These are phyloP conservation scores for Nansenia antarctica DNA, from an alignment of 2,113 vertebrate genomes.

Conservation along the genomic window DNA sequence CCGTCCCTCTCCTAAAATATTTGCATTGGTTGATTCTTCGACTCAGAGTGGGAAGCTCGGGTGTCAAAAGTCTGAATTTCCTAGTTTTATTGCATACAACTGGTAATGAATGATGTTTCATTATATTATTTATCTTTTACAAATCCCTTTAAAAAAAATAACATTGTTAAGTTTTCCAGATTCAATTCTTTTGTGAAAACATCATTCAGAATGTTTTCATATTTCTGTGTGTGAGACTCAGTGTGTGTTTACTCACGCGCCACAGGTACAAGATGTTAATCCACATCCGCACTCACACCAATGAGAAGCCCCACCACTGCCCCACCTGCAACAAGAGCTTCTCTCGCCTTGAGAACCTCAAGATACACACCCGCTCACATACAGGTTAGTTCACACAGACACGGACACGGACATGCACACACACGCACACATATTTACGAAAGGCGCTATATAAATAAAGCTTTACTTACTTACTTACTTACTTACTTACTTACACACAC, in stretches of 20 bases:
- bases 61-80: no score
- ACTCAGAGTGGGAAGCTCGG: no score
- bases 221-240: not conserved
- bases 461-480: no score
- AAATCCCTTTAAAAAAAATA: not conserved
- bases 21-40: no score
- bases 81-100: no score
- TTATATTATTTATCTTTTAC: no score
- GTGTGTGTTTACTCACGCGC: not conserved
- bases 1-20: no score
- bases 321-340: slow-evolving; percentile 97
- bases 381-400: slow-evolving; percentile 79
- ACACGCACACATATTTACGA: not conserved
- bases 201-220: not conserved
- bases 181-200: not conserved
- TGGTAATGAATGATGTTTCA: no score
- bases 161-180: not conserved
- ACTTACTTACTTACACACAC: no score
- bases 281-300: slow-evolving; percentile 96
- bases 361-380: slow-evolving; percentile 96
- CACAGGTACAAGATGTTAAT: slow-evolving; percentile 98
- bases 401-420: not conserved
- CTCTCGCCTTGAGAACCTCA: slow-evolving; percentile 97
- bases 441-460: no score
- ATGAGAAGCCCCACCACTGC: slow-evolving; percentile 95